Evolutionary conservation across 2,113 vertebrate species (phyloP), one percentile per base, ranked within the genome.

Genomic region (Salvelinus alpinus): DNA sequence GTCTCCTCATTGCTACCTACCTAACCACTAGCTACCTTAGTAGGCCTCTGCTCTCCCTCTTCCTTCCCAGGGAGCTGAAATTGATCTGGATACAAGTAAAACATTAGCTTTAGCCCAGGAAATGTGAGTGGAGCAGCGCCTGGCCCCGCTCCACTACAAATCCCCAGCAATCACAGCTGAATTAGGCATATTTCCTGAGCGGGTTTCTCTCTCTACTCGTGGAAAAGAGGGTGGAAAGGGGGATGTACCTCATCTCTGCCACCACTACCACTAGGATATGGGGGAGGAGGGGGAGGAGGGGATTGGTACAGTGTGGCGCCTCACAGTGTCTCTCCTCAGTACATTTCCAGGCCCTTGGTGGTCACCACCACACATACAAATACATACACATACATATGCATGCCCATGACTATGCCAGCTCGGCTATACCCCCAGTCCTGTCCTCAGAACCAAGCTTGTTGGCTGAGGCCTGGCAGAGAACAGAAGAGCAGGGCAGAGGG

Each of bases 311-410:
- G 84, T 85, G 29, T 64, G 77, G 86, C 78, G 79, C 75, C 75
- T 87, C 59, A 70, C 76, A 75, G 76, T 29, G 81, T 76, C 86
- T 82, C 74, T 78, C 78, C 84, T 84, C 91, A 91, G 93, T 94
- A 94, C 88, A 92, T 94, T 94, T 94, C 94, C 94, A 94, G 86
- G 82, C 82, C n/a, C 89, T 85, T 87, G 90, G 91, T 93, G 90
- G 92, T 91, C 87, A 31, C 82, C 84, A 44, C 48, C 70, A 8
- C 38, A 64, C 62, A 64, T 13, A 44, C 86, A 31, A 79, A 74
- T 24, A 51, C 83, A 86, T 16, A 82, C 38, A 70, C 31, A n/a
- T 5, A 69, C 76, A 82, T 79, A 79, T 62, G 84, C 80, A 88
- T 82, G 88, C 86, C 81, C 82, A 77, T 83, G 20, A 27, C 72